These are phyloP conservation scores for Drosophila nasuta DNA, from an alignment of 1,140 invertebrate genomes.

Conservation along the genomic window DNA sequence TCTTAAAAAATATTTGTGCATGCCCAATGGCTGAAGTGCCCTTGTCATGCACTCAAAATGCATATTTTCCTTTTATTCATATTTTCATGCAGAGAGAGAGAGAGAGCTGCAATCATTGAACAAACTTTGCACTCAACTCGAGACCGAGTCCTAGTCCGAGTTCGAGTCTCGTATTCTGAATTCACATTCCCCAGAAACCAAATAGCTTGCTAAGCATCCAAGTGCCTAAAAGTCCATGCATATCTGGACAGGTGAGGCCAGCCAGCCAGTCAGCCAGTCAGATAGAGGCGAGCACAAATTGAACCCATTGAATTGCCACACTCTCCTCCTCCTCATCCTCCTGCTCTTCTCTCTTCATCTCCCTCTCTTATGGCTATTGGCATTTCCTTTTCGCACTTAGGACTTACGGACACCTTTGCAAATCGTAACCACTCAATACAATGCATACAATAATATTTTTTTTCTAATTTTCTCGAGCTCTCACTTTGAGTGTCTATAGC, in stretches of 20 bases:
- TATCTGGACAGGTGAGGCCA: constrained; percentile 25
- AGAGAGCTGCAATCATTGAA: constrained; percentile 35
- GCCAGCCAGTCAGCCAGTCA: not conserved
- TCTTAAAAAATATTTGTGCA: constrained; percentile 17
- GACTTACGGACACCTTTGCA: constrained; percentile 65
- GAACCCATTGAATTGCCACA: constrained; percentile 33
- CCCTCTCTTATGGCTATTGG: constrained; percentile 16
- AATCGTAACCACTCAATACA: constrained; percentile 65
- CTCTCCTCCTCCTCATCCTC: not conserved
- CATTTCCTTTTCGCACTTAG: constrained; percentile 50
- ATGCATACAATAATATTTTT: constrained; percentile 81
- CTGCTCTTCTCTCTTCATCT: not conserved
- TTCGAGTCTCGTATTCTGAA: not conserved
- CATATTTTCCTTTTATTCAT: constrained; percentile 16
- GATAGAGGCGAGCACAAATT: constrained; percentile 41
- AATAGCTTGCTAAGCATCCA: constrained; percentile 40
- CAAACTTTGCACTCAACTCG: constrained; percentile 18
- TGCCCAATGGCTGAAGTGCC: constrained; percentile 5
- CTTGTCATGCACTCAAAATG: not conserved
- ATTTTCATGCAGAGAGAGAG: not conserved
- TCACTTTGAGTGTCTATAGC: constrained; percentile 11
- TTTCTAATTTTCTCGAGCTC: constrained; percentile 65
- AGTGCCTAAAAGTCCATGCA: constrained; percentile 48
- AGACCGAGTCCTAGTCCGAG: too few species aligned
- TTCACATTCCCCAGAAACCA: constrained; percentile 32